phyloP scores from a whole-genome alignment of 2,113 vertebrate species.

The Neogale vison region DNA sequence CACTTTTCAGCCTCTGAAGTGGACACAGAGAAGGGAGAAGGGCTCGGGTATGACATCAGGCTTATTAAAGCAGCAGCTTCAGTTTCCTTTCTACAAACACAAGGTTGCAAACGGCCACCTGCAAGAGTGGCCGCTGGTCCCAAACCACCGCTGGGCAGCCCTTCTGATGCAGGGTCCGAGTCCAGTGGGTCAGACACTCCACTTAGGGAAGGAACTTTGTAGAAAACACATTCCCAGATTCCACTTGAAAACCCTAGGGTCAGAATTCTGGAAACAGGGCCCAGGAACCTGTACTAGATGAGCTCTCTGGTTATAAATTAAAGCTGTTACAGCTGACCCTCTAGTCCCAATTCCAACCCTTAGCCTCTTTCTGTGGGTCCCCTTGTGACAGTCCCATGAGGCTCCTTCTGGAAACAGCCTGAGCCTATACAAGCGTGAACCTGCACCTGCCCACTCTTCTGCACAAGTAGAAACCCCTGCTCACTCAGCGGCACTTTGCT shows the following conservation, averaged over 20 bases:
- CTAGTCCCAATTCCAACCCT: too few relatives aligned
- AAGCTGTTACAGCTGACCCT: neutral
- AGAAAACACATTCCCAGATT: neutral
- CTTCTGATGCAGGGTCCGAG: neutral
- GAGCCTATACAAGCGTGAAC: rapidly evolving
- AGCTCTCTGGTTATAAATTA: neutral
- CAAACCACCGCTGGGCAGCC: neutral
- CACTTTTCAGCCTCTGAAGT: neutral
- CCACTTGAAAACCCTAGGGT: neutral
- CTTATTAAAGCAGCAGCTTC: neutral
- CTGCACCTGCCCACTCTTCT: neutral
- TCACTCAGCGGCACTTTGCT: too few relatives aligned
- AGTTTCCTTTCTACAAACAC: neutral
- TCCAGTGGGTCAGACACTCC: rapidly evolving
- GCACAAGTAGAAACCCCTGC: neutral
- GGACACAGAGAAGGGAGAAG: neutral
- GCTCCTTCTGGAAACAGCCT: neutral
- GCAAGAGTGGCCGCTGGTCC: too few relatives aligned
- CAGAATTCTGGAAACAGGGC: neutral
- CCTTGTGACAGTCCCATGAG: neutral
- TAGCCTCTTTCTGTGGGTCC: neutral
- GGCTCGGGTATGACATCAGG: too few relatives aligned
- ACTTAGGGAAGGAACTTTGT: neutral
- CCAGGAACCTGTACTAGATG: neutral
- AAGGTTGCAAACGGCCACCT: rapidly evolving